Conservation (phyloP, 2,797 vertebrate species). For the Acropternis orthonyx region DNA sequence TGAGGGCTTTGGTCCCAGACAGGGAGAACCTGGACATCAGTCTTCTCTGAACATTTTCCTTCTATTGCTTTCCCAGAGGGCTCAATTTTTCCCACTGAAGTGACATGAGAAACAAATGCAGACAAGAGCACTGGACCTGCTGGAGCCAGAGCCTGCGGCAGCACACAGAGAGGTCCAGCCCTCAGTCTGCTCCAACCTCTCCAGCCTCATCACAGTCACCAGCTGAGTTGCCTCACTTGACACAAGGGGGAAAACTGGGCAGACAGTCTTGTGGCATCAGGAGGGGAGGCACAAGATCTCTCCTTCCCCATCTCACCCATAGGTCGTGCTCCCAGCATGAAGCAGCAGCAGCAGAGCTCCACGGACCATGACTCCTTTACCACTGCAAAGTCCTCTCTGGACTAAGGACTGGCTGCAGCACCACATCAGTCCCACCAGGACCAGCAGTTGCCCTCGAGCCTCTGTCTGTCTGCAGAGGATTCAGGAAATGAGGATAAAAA, state of each 20-base stretch:
- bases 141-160: fast-evolving
- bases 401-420: neutral
- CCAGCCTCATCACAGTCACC: neutral
- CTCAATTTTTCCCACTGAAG: neutral
- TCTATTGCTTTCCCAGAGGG: neutral
- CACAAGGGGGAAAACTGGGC: neutral
- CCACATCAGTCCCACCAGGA: fast-evolving
- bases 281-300: neutral
- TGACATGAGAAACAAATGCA: neutral
- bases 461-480: neutral
- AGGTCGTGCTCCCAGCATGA: neutral
- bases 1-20: neutral
- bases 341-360: neutral
- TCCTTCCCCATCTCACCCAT: neutral
- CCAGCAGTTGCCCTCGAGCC: neutral
- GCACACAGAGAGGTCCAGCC: neutral
- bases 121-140: neutral
- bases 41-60: neutral
- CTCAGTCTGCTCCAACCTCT: neutral
- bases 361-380: neutral
- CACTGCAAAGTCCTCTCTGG: fast-evolving
- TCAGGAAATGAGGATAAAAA: neutral
- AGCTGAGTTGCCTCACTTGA: neutral
- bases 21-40: neutral
- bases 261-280: neutral